A percentile compares a stretch with the other conserved stretches of the same genome.
Evolutionary conservation across 2,113 vertebrate species (phyloP).

Genomic region (Anarhynchus alexandrinus): DNA sequence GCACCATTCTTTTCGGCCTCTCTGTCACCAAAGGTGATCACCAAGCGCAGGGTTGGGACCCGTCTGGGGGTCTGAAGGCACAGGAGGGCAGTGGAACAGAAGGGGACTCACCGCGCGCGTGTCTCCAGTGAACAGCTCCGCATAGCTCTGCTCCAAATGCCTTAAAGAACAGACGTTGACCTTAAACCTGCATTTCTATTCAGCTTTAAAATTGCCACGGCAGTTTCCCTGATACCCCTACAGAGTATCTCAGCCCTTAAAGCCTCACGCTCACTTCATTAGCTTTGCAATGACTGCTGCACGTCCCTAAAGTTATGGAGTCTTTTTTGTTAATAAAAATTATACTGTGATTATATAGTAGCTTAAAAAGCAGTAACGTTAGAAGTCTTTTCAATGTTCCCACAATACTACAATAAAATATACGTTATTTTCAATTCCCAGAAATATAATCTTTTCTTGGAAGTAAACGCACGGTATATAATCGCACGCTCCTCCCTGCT

Average conservation of each 20-base stretch:
- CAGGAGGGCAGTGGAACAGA: background rate
- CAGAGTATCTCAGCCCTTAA: conserved; percentile 26
- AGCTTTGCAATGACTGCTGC: conserved; percentile 22
- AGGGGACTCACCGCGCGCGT: background rate
- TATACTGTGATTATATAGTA: conserved; percentile 56
- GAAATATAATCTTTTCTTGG: conserved; percentile 63
- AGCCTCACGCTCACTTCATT: conserved; percentile 61
- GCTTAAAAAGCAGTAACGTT: conserved; percentile 63
- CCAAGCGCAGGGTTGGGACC: background rate
- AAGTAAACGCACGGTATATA: conserved; percentile 41
- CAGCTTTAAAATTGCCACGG: conserved; percentile 5
- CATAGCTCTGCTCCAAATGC: background rate
- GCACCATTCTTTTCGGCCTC: background rate
- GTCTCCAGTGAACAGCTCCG: conserved; percentile 18
- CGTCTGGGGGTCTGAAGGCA: background rate
- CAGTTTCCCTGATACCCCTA: conserved; percentile 25
- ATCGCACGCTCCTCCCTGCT: background rate
- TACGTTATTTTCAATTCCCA: conserved; percentile 51
- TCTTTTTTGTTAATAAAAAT: conserved; percentile 72
- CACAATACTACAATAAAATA: conserved; percentile 65
- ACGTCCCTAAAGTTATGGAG: conserved; percentile 36
- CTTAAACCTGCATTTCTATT: conserved; percentile 29
- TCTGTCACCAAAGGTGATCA: background rate
- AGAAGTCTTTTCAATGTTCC: conserved; percentile 64
- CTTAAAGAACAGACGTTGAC: background rate